phyloP scores from a whole-genome alignment of 2,797 vertebrate species.

The Scolopax rusticola region DNA sequence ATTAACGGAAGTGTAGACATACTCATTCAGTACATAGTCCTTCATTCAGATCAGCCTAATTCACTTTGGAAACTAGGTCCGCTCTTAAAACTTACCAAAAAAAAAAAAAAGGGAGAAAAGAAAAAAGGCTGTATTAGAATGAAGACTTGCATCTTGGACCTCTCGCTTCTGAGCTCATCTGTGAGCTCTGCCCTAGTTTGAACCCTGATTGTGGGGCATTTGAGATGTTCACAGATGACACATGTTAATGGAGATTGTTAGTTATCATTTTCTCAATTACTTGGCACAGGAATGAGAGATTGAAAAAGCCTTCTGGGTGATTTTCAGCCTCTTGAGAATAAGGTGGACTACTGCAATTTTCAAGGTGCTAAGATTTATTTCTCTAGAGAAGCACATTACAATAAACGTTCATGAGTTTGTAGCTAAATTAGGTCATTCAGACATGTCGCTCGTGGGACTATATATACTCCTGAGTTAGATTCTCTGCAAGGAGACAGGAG shows the following conservation, averaged over 20 bases:
- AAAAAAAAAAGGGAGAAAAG: too few species aligned
- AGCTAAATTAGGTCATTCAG: neutral
- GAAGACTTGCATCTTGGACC: fast-evolving
- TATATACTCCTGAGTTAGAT: neutral
- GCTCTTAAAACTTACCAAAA: neutral
- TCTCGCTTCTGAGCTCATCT: fast-evolving
- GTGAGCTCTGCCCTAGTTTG: neutral
- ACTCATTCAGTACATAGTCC: neutral
- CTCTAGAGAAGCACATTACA: neutral
- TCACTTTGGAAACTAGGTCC: neutral
- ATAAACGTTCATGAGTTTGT: neutral
- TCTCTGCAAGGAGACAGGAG: neutral
- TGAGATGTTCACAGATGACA: neutral
- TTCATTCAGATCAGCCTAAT: neutral
- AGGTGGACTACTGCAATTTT: neutral
- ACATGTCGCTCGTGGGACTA: neutral
- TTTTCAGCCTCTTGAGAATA: neutral
- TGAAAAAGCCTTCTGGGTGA: neutral
- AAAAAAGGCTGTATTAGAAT: neutral
- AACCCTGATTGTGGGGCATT: neutral
- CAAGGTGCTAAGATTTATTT: neutral
- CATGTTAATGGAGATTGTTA: neutral
- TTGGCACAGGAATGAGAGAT: neutral
- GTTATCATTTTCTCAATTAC: neutral
- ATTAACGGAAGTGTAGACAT: neutral